Percentiles rank a stretch among this genome's conserved stretches.
Evolutionary conservation across 2,797 vertebrate genomes (phyloP).

Genomic region (Mergus octosetaceus): DNA sequence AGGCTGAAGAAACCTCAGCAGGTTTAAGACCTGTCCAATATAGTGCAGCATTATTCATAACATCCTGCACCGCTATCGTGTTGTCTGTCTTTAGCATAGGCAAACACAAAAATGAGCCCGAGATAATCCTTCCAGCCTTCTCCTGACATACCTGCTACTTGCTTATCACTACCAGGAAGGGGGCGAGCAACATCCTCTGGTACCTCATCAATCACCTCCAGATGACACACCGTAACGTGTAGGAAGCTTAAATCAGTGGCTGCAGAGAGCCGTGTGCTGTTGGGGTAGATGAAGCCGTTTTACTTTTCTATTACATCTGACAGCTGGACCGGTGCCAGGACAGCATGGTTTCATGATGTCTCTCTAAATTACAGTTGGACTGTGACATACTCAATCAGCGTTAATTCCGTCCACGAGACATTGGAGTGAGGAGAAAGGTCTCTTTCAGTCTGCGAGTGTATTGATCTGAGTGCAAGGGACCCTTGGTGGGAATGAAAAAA

Average conservation of each 20-base stretch:
- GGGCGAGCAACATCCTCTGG: neutral
- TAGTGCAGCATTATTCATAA: rapidly evolving
- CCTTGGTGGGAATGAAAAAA: neutral
- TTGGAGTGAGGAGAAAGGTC: neutral
- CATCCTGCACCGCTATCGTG: rapidly evolving
- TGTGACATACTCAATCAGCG: constrained; percentile 25
- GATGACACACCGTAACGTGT: rapidly evolving
- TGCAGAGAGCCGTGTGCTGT: neutral
- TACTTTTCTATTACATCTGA: neutral
- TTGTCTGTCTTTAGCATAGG: neutral
- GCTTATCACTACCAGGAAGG: rapidly evolving
- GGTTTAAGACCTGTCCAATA: neutral
- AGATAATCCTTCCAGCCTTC: neutral
- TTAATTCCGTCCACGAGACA: neutral
- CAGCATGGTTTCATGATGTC: neutral
- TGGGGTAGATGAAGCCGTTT: neutral
- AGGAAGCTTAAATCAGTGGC: neutral
- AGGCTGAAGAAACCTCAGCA: neutral
- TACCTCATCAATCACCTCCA: neutral
- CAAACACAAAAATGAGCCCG: neutral
- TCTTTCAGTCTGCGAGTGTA: neutral
- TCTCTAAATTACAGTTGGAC: constrained; percentile 1
- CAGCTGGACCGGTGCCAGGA: constrained; percentile 42
- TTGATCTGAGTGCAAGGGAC: neutral
- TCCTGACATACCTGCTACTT: neutral